Evolutionary conservation across 1,140 invertebrate species (phyloP), one percentile per base, ranked within the genome.

Genomic region (Brachionus rotundiformis): DNA sequence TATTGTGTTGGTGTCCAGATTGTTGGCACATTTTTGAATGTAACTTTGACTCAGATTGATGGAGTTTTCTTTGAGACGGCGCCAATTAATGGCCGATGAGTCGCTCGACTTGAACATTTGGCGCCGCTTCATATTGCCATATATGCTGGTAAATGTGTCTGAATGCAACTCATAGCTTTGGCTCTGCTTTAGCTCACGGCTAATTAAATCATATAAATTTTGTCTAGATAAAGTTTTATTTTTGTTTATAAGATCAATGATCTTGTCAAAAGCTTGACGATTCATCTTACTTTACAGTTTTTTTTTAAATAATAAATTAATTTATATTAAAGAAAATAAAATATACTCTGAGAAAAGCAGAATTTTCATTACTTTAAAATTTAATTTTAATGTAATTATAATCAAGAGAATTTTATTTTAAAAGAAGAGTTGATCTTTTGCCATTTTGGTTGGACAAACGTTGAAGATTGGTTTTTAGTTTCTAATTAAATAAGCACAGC

Each of bases 111-210:
- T 79, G 76, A 79, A 79, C 47, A 79, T 61, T 39, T 79, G 76
- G 47, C 76, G 76, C 16, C 76, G 44, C 16, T 63, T 54, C 1
- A 79, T 13, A 13, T 33, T 79, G 25, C 76, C 47, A 47, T 63
- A 79, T 8, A 79, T 79, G 47, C 76, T 79, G 1, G 76, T 79
- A 39, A 79, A 79, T 63, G 76, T 73, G 68, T 73, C 68, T 3
- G 44, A 4, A 25, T 11, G 23, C 39, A 73, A 44, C 1, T 73
- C 36, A 29, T 27, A 73, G 19, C 13, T 41, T 16, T 68, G 16
- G 5, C 19, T 41, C 29, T 73, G 36, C 10, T 73, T 73, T 19
- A 73, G 39, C 10, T 23, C 25, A 13, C 8, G 19, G 16, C n/a
- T 19, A 25, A 73, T 13, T 8, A 44, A 25, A 23, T 73, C 39